Evolutionary conservation across 2,797 vertebrate species (phyloP).

Genomic region (Cuculus canorus): DNA sequence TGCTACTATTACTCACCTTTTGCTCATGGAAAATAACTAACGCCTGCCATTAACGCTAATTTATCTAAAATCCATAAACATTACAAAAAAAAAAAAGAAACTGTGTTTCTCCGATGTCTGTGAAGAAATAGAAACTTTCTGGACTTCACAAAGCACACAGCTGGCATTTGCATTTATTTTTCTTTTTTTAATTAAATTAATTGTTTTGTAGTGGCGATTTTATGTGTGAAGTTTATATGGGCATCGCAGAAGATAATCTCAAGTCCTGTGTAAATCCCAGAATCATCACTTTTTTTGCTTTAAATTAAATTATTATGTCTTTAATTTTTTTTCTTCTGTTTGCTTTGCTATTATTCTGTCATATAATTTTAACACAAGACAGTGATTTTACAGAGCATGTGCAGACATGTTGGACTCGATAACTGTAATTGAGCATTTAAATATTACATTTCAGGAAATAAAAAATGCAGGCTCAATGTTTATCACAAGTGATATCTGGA

Average conservation of each 20-base stretch:
- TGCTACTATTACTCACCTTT: slow-evolving; percentile 26
- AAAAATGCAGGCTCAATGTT: slow-evolving; percentile 51
- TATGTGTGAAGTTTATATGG: slow-evolving; percentile 18
- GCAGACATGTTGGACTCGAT: not conserved
- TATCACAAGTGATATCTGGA: slow-evolving; percentile 70
- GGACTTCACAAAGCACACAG: not conserved
- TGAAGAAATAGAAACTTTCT: not conserved
- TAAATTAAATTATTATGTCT: slow-evolving; percentile 16
- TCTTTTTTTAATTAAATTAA: slow-evolving; percentile 16
- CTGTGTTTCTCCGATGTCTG: not conserved
- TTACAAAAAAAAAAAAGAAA: not conserved
- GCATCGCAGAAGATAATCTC: not conserved
- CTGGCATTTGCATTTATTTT: slow-evolving; percentile 6
- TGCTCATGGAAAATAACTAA: slow-evolving; percentile 37
- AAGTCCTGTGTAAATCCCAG: slow-evolving; percentile 27
- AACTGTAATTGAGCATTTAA: slow-evolving; percentile 32
- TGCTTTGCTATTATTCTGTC: slow-evolving; percentile 65
- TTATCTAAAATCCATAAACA: not conserved
- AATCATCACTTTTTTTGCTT: not conserved
- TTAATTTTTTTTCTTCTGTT: slow-evolving; percentile 56
- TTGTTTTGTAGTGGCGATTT: not conserved
- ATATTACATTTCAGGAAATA: slow-evolving; percentile 34
- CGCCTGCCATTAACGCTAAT: not conserved
- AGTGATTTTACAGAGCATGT: slow-evolving; percentile 26
- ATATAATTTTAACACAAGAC: not conserved